phyloP scores from a whole-genome alignment of 2,797 vertebrate species.

The Cyprinella venusta region DNA sequence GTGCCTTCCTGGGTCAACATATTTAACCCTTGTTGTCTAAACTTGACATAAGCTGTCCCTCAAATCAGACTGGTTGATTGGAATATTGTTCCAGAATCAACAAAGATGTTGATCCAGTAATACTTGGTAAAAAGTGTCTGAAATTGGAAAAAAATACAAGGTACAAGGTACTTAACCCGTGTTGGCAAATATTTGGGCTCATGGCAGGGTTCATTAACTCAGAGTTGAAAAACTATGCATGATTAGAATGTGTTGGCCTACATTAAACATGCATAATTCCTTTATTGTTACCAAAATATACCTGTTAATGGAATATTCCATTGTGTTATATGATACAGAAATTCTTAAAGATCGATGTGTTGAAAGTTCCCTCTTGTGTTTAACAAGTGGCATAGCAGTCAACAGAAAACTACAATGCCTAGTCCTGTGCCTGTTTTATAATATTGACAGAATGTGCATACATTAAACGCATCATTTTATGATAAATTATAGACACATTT shows the following conservation, averaged over 20 bases:
- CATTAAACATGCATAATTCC: neutral
- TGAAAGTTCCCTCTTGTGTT: slow-evolving; percentile 57
- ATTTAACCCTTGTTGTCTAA: neutral
- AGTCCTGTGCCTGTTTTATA: too few species aligned
- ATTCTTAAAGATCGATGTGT: neutral
- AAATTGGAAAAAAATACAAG: neutral
- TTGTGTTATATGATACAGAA: neutral
- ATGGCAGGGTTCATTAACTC: neutral
- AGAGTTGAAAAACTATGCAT: neutral
- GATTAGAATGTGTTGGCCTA: neutral
- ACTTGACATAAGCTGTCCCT: neutral
- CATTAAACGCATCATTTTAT: too few species aligned
- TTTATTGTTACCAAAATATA: neutral
- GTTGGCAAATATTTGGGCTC: neutral
- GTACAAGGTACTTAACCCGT: too few species aligned
- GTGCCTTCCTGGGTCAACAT: neutral
- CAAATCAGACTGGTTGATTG: neutral
- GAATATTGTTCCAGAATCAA: neutral
- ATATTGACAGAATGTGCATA: too few species aligned
- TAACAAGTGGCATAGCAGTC: slow-evolving; percentile 29
- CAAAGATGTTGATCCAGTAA: neutral
- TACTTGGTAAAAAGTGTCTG: neutral
- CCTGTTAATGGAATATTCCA: neutral
- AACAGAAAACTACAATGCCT: neutral
- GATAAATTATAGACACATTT: neutral